Base-by-base conservation (phyloP, 2,113 vertebrate species). In the Ammodytes dubius region DNA sequence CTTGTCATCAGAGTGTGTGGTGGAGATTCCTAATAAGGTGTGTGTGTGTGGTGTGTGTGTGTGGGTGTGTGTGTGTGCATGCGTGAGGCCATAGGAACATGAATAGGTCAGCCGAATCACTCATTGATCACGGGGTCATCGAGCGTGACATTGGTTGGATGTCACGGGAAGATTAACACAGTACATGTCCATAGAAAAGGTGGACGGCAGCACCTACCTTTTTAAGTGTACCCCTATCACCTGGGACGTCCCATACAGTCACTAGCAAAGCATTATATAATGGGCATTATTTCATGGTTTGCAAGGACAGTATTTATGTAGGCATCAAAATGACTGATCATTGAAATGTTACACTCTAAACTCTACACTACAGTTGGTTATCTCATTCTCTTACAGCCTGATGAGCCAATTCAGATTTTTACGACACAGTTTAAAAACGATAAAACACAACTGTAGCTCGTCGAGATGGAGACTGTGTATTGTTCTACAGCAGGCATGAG, bases 121-220 rank as follows among this genome's bases (percentile, higher is more conserved):
- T 77, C 74, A 86, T 88, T 77, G 88, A 92, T 89, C 77, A 71
- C 2, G 0, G 12, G 59, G 43, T 66, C 45, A 73, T 7, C 46
- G 6, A 81, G 83, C 19, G 19, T 86, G 81, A 73, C 83, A 69
- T 83, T 69, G 85, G 64, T 52, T 79, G 74, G 82, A 85, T 85
- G 84, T 80, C 79, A 82, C 74, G 1, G 12, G 69, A 46, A 58
- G 67, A 86, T 86, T 50, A 84, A 77, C 71, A 80, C 59, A 45
- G 42, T 57, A 27, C 27, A 1, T 19, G 54, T 77, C 54, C 63
- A 35, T 67, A 70, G 67, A 65, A 46, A 45, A 73, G 57, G 27
- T 72, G 27, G 40, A 47, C 42, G 43, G 70, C 53, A 42, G 14
- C 37, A 50, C 5, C 19, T 2, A 27, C 27, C 27, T 27, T 68